Percentiles rank a stretch among this genome's conserved stretches.
Conservation (phyloP, 2,888 invertebrate genomes). For the Amphipoea oculea region DNA sequence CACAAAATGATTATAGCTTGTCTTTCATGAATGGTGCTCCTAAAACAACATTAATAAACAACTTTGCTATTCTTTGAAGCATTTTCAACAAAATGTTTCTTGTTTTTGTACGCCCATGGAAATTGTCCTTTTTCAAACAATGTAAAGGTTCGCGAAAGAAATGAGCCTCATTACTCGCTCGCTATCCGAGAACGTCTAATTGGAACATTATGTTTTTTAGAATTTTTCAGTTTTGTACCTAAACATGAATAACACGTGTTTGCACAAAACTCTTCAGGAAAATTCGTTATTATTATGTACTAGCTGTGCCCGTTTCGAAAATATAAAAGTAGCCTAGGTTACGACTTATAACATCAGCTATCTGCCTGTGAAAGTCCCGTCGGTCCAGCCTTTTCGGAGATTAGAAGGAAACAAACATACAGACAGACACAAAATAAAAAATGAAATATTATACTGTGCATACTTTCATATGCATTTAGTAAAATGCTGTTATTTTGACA, state of each 20-base stretch:
- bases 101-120: slow-evolving; percentile 46
- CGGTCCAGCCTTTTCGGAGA: not conserved
- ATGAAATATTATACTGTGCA: not conserved
- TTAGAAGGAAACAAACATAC: not conserved
- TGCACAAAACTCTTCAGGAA: not conserved
- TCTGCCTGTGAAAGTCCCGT: not conserved
- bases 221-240: slow-evolving; percentile 3
- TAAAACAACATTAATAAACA: slow-evolving; percentile 27
- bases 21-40: slow-evolving; percentile 19
- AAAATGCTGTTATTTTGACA: not conserved
- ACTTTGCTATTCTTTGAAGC: slow-evolving; percentile 23
- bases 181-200: slow-evolving; percentile 58
- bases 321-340: too few relatives aligned
- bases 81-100: slow-evolving; percentile 41
- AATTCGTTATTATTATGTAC: not conserved
- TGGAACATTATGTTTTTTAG: slow-evolving; percentile 44
- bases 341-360: too few relatives aligned
- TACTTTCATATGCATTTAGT: not conserved
- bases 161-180: slow-evolving; percentile 57
- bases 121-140: slow-evolving; percentile 56
- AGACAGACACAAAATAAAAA: not conserved
- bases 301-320: too few relatives aligned
- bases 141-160: slow-evolving; percentile 51
- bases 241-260: slow-evolving; percentile 33
- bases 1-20: slow-evolving; percentile 16